Evolutionary conservation across 1,140 invertebrate genomes (phyloP).

Genomic region (Halyomorpha halys): DNA sequence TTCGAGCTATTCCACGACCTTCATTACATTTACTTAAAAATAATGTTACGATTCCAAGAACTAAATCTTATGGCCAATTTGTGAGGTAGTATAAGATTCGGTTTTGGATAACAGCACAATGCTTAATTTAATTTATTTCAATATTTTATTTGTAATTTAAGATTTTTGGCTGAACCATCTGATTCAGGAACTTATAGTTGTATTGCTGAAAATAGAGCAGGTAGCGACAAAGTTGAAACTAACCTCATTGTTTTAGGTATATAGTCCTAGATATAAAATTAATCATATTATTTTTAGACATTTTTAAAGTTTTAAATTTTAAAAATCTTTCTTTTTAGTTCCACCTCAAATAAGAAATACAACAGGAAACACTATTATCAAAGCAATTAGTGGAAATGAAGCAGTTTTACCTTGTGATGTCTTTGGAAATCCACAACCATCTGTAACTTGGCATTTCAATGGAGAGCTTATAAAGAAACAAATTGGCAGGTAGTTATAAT

Average conservation of each 20-base stretch:
- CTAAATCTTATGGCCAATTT: slow-evolving; percentile 10
- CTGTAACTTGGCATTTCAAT: slow-evolving; percentile 27
- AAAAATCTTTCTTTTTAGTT: not conserved
- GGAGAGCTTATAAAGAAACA: slow-evolving; percentile 21
- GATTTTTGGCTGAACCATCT: slow-evolving; percentile 16
- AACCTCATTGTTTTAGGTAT: slow-evolving; percentile 20
- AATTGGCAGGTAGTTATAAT: not conserved
- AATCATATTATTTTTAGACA: too few relatives aligned
- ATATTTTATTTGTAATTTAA: slow-evolving; percentile 15
- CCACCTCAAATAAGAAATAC: not conserved
- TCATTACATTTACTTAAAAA: slow-evolving; percentile 22
- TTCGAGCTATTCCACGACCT: slow-evolving; percentile 28
- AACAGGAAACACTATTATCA: not conserved
- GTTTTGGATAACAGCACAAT: not conserved
- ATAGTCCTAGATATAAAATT: not conserved
- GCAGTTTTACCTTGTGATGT: slow-evolving; percentile 26
- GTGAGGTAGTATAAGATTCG: slow-evolving; percentile 4
- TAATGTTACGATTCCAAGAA: not conserved
- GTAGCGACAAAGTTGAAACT: slow-evolving; percentile 18
- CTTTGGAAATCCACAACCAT: slow-evolving; percentile 24
- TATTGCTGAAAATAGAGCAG: slow-evolving; percentile 25
- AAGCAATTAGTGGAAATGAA: slow-evolving; percentile 20
- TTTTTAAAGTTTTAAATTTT: too few relatives aligned
- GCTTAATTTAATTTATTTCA: slow-evolving; percentile 4
- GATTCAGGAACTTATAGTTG: slow-evolving; percentile 30